A percentile compares a stretch with the other conserved stretches of the same genome.
Conservation (phyloP, 2,888 invertebrate species). For the Galerucella nymphaeae region DNA sequence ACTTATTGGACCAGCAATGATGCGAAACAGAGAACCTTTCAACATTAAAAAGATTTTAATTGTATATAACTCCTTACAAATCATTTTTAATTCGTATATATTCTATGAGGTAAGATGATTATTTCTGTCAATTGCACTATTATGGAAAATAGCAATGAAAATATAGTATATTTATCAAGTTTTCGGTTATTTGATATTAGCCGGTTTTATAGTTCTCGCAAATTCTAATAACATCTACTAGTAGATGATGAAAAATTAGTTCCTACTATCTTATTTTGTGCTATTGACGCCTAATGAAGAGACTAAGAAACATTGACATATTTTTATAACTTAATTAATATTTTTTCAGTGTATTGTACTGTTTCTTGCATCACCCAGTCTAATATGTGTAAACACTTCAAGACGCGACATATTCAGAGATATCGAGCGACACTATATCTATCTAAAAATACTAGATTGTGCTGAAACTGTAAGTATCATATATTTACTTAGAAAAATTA, state of each 20-base stretch:
- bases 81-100: slow-evolving; percentile 53
- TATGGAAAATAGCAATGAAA: no score
- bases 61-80: slow-evolving; percentile 74
- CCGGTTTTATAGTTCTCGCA: no score
- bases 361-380: not conserved
- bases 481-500: no score
- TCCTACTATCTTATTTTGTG: no score
- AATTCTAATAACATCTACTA: no score
- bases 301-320: no score
- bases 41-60: slow-evolving; percentile 70
- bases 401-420: not conserved
- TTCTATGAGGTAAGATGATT: slow-evolving; percentile 29
- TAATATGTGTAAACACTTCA: not conserved
- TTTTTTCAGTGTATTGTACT: slow-evolving; percentile 12
- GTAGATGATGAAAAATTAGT: no score
- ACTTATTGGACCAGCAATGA: slow-evolving; percentile 72
- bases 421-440: slow-evolving; percentile 63
- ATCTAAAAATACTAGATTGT: slow-evolving; percentile 77
- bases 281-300: no score
- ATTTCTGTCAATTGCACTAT: slow-evolving; percentile 3
- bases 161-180: no score
- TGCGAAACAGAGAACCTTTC: slow-evolving; percentile 72
- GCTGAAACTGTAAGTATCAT: slow-evolving; percentile 73
- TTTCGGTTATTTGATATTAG: no score
- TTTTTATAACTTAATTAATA: slow-evolving; percentile 41